phyloP scores from a whole-genome alignment of 2,797 vertebrate genomes.

The Novumbra hubbsi region DNA sequence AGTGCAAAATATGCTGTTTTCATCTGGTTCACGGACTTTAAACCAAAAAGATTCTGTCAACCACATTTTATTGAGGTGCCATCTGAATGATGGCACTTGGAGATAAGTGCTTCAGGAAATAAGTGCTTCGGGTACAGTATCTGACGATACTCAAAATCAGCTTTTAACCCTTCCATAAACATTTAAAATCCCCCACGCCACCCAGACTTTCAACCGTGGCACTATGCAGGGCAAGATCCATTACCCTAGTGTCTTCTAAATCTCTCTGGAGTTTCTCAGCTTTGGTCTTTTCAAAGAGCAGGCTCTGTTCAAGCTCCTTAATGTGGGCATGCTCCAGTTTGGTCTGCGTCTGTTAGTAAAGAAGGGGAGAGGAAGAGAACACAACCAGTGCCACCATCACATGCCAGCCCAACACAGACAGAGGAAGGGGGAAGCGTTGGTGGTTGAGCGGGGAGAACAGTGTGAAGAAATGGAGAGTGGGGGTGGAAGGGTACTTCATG shows the following conservation, averaged over 20 bases:
- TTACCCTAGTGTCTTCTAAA: conserved; percentile 97
- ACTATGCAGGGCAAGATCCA: conserved; percentile 83
- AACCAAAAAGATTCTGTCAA: background rate
- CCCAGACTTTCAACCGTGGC: conserved; percentile 53
- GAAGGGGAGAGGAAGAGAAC: conserved; percentile 98
- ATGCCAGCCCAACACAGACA: conserved; percentile 90
- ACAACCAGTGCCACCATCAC: conserved; percentile 99
- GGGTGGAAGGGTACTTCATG: conserved; percentile 71
- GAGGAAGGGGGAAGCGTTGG: conserved; percentile 47
- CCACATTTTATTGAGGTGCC: too few relatives aligned
- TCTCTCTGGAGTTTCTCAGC: conserved; percentile 99
- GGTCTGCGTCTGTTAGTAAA: conserved; percentile 98
- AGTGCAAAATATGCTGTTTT: background rate
- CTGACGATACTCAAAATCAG: conserved; percentile 22
- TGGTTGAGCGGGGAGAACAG: conserved; percentile 24
- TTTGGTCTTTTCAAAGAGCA: conserved; percentile 96
- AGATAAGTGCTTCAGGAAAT: conserved; percentile 11
- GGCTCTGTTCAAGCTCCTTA: conserved; percentile 95
- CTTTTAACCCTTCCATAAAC: conserved; percentile 20
- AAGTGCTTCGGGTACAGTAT: conserved; percentile 13
- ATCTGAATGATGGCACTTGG: background rate
- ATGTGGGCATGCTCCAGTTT: conserved; percentile 93
- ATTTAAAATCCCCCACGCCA: conserved; percentile 10
- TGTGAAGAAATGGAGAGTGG: conserved; percentile 42
- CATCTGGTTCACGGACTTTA: background rate